A percentile compares a stretch with the other conserved stretches of the same genome.
Conservation (phyloP, 2,797 vertebrate genomes). For the Tinamus major region DNA sequence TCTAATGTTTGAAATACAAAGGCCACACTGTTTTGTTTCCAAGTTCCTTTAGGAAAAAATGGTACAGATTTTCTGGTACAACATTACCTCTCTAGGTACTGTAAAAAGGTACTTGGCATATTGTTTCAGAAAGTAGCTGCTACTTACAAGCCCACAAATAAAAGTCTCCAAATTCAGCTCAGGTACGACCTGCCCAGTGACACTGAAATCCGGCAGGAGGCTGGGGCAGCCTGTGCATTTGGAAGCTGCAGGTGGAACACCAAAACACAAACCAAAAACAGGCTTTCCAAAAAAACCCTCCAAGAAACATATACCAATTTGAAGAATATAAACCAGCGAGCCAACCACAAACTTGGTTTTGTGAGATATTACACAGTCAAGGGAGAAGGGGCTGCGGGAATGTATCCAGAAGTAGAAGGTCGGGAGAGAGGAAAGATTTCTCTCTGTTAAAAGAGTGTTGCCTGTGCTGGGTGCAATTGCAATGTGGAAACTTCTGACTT, state of each 20-base stretch:
- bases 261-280: neutral
- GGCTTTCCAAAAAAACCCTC: neutral
- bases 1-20: slow-evolving; percentile 71
- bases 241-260: slow-evolving; percentile 12
- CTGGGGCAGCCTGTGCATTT: neutral
- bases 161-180: neutral
- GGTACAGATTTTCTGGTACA: slow-evolving; percentile 1
- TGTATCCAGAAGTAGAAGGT: neutral
- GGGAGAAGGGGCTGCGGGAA: neutral
- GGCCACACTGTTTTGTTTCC: slow-evolving; percentile 61
- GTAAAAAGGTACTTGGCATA: slow-evolving; percentile 2
- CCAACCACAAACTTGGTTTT: slow-evolving; percentile 5
- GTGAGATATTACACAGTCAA: neutral
- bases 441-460: neutral
- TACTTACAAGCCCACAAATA: neutral
- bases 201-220: neutral
- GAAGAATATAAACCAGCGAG: neutral
- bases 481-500: neutral
- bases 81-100: slow-evolving; percentile 17
- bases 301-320: neutral
- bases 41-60: slow-evolving; percentile 53
- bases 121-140: slow-evolving; percentile 42
- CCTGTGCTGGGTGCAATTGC: neutral
- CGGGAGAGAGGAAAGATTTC: neutral
- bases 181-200: neutral